Conservation (phyloP, 1,140 invertebrate species). For the Nylanderia fulva region DNA sequence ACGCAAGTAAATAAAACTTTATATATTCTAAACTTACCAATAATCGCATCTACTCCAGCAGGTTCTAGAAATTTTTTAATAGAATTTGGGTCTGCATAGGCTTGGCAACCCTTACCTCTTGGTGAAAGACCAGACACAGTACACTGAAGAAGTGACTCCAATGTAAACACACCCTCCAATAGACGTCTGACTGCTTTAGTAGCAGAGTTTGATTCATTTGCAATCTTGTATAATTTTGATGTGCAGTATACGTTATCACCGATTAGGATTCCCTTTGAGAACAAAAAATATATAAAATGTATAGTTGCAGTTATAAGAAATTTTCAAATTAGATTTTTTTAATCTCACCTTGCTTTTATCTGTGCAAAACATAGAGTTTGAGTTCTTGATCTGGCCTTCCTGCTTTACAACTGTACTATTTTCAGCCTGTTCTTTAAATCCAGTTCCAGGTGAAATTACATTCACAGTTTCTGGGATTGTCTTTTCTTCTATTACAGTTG, state of each 20-base stretch:
- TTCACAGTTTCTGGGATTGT: background rate
- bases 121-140: background rate
- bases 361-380: background rate
- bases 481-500: background rate
- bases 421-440: conserved; percentile 1
- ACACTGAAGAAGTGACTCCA: background rate
- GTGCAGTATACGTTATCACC: conserved; percentile 5
- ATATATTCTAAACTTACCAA: conserved; percentile 1
- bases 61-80: background rate
- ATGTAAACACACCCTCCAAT: conserved; percentile 8
- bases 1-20: background rate
- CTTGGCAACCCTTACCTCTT: background rate
- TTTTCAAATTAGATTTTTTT: background rate
- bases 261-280: conserved; percentile 2
- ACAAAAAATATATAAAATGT: background rate
- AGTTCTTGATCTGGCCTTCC: background rate
- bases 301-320: conserved; percentile 1
- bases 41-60: background rate
- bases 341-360: background rate
- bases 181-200: conserved; percentile 1
- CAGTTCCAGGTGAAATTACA: background rate
- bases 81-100: conserved; percentile 2
- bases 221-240: background rate
- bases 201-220: background rate
- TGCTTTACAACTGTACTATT: background rate